Evolutionary conservation across 2,888 invertebrate genomes (phyloP), one percentile per base, ranked within the genome.

Genomic region (Monopis laevigella): DNA sequence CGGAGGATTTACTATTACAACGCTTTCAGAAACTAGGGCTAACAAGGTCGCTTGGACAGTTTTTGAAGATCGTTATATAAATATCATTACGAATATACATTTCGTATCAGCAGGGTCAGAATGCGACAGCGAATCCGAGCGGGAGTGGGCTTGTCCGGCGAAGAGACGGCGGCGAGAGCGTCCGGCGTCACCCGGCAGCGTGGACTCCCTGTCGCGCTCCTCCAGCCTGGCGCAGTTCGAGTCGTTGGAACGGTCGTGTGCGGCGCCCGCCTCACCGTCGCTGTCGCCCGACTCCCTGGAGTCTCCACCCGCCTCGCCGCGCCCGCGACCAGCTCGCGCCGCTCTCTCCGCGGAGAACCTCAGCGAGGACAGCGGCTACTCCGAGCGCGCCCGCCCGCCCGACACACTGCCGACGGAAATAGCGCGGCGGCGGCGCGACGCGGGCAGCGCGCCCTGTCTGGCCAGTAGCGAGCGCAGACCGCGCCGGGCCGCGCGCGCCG

Each of bases 211-310:
- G 10, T 90, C 90, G 53, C 86, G 92, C 49, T 90, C 91, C 46
- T 90, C 90, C 49, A 92, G 92, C 52, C 80, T 93, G 47, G 83
- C 93, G 46, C 92, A 92, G 68, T 93, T 93, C 67, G 93, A 93
- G 71, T 90, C 89, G 3, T 75, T 93, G 45, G 93, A 93, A 62
- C 84, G 80, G 26, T 77, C 78, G 35, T 80, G 78, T 54, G 74
- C 75, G 19, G 74, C 74, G n/a, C 72, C 72, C 40, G 65, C 59
- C 36, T 75, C 74, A 16, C 71, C 71, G 44, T 66, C 74, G 57
- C 64, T 80, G 27, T 78, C 77, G 2, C 82, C 83, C 2, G 82
- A 82, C 60, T 78, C 78, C 26, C 59, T 77, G 36, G 78, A 77
- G 52, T 75, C 77, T 2, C 74, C 75, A 7, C 69, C 72, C 10